Evolutionary conservation across 2,797 vertebrate genomes (phyloP), one percentile per base, ranked within the genome.

Genomic region (Pseudomugil gertrudae): DNA sequence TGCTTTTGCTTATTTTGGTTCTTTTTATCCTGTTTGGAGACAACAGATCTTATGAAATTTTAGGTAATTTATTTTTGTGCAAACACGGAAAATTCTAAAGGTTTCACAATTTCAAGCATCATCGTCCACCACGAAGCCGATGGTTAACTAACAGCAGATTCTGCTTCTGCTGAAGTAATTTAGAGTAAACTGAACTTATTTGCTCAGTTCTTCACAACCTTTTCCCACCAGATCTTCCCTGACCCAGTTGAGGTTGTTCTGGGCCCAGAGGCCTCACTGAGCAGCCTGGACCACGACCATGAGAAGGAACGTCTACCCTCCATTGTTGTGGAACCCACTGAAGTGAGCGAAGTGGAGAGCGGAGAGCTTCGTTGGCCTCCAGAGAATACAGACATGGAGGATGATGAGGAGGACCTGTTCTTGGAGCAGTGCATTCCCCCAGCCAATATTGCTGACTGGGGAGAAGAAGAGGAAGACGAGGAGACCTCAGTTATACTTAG

Each of bases 291-390:
- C 27, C 79, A 76, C 14, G 55, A 76, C 30, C 89, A 57, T 0
- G 83, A 69, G 57, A 94, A 93, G 72, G 92, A 94, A 74, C 92
- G 94, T 5, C 84, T 95, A 1, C 95, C 95, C 4, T 95, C 95
- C 72, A 95, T 95, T 0, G 93, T 95, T 26, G 94, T 95, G 76
- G 95, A 95, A 15, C 94, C 93, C 24, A 95, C 93, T 0, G 95
- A 95, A 30, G 24, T 93, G 65, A 93, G 86, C 27, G 94, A 95
- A 74, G 94, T 95, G 76, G 95, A 95, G 86, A 95, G 95, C 0
- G 94, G 95, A 0, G 95, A 95, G 86, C 86, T 95, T 56, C 93
- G 94, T 27, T 95, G 95, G 95, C 95, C 94, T 19, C 94, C 95
- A 0, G 92, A 94, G 45, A 88, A 81, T 66, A 74, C 84, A 32